Percentiles rank a stretch among this genome's conserved stretches.
Evolutionary conservation across 2,113 vertebrate species (phyloP).

Genomic region (Columba janthina): DNA sequence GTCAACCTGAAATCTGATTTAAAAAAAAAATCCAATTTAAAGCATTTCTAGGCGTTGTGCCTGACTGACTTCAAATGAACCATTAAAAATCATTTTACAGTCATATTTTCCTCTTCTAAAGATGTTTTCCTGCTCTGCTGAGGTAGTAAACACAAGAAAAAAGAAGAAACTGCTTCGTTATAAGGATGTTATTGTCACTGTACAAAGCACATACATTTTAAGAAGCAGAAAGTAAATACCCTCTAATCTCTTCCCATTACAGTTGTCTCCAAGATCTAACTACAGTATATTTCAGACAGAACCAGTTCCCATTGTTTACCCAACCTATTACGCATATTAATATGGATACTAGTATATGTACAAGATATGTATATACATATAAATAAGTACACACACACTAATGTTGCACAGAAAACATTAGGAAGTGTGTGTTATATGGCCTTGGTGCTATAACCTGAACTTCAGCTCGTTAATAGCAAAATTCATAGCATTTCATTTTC

Average conservation of each 20-base stretch:
- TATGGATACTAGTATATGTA: not conserved
- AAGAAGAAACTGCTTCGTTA: not conserved
- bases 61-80: slow-evolving; percentile 21
- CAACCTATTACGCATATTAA: not conserved
- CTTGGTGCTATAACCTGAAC: not conserved
- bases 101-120: slow-evolving; percentile 3
- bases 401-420: not conserved
- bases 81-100: slow-evolving; percentile 43
- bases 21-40: not conserved
- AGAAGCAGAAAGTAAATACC: not conserved
- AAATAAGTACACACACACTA: not conserved
- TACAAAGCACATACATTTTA: not conserved
- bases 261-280: not conserved
- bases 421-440: not conserved
- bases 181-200: not conserved
- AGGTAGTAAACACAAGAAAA: not conserved
- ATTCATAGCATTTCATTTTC: not conserved
- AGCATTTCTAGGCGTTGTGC: slow-evolving; percentile 23
- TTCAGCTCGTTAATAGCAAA: not conserved
- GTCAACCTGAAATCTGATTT: slow-evolving; percentile 27
- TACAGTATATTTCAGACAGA: not conserved
- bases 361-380: not conserved
- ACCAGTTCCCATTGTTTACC: not conserved
- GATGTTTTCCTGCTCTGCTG: not conserved
- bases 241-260: not conserved